phyloP scores from a whole-genome alignment of 2,797 vertebrate species.

The Sylvia borin region DNA sequence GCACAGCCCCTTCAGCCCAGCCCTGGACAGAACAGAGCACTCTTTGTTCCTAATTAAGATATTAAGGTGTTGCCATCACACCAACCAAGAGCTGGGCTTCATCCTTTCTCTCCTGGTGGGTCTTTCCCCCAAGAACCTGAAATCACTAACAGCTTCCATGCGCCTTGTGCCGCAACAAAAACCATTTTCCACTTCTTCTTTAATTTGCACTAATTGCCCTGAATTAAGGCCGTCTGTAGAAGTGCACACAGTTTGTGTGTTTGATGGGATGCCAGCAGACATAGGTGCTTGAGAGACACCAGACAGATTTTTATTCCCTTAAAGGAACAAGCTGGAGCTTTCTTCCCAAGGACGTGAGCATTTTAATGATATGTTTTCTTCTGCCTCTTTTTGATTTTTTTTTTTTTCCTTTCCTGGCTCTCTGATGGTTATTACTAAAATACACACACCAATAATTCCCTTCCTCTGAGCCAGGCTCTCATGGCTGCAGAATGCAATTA shows the following conservation, averaged over 20 bases:
- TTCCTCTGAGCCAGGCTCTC: slow-evolving; percentile 3
- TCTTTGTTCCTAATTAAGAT: neutral
- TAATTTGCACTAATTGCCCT: neutral
- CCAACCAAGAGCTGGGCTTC: neutral
- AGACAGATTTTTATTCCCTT: neutral
- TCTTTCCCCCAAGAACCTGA: neutral
- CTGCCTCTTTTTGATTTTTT: neutral
- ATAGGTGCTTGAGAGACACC: neutral
- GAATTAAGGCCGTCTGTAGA: neutral
- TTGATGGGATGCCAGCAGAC: neutral
- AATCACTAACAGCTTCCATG: neutral
- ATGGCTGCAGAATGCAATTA: slow-evolving; percentile 31
- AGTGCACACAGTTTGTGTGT: neutral
- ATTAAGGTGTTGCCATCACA: neutral
- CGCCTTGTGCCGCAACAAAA: neutral
- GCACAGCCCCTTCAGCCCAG: neutral
- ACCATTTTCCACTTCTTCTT: neutral
- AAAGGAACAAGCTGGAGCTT: neutral
- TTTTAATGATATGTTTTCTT: slow-evolving; percentile 9
- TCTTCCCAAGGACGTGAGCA: neutral
- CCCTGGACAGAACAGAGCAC: neutral
- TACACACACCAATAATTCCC: slow-evolving; percentile 25
- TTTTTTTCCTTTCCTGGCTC: neutral
- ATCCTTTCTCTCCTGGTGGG: neutral
- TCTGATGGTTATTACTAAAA: slow-evolving; percentile 40